A percentile compares a stretch with the other conserved stretches of the same genome.
Evolutionary conservation across 1,140 invertebrate genomes (phyloP).

Genomic region (Zaprionus taronus): DNA sequence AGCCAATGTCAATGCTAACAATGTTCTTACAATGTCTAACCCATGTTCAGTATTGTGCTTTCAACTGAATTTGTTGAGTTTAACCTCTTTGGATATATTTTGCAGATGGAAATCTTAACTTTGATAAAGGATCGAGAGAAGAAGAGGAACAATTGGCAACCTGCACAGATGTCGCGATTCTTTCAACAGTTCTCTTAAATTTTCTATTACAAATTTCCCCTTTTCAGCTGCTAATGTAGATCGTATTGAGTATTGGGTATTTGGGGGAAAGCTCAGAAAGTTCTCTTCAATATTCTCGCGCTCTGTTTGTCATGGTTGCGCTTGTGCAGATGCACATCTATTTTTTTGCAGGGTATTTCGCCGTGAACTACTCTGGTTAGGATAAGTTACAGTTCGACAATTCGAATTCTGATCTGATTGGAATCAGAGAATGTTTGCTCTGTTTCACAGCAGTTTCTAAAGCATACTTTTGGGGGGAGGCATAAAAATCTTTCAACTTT

Average conservation of each 20-base stretch:
- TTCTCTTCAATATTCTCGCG: too few species aligned
- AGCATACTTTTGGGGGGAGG: slow-evolving; percentile 10
- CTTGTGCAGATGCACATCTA: not conserved
- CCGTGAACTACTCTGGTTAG: not conserved
- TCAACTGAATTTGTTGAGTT: not conserved
- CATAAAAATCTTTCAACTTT: not conserved
- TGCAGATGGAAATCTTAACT: not conserved
- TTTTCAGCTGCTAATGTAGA: not conserved
- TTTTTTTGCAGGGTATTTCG: not conserved
- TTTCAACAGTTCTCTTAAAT: not conserved
- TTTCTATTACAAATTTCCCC: not conserved
- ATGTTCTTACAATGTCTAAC: not conserved
- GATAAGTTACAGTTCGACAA: slow-evolving; percentile 27
- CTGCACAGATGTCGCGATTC: not conserved
- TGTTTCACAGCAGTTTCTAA: not conserved
- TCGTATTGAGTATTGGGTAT: too few species aligned
- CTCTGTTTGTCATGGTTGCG: not conserved
- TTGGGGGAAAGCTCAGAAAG: too few species aligned
- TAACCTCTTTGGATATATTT: not conserved
- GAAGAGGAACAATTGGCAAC: not conserved
- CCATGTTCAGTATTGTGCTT: not conserved
- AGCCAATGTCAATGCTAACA: not conserved
- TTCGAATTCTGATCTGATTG: not conserved
- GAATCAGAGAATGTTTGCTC: not conserved
- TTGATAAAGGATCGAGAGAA: too few species aligned